Conservation (phyloP, 2,888 invertebrate genomes). For the Trissolcus japonicus region DNA sequence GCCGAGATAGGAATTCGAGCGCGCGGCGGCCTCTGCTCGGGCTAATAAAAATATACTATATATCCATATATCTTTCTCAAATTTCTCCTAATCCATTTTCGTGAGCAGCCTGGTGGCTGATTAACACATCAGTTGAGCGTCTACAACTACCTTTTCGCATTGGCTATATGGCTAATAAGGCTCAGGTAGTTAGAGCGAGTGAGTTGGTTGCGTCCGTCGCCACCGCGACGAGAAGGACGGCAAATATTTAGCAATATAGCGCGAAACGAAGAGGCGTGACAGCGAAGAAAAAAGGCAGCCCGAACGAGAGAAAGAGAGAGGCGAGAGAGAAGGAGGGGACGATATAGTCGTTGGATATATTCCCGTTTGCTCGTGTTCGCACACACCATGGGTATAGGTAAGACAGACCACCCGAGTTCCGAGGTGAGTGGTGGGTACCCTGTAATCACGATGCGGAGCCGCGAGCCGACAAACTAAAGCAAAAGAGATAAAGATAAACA, state of each 20-base stretch:
- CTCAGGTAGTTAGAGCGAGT: constrained; percentile 73
- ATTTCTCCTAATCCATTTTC: constrained; percentile 50
- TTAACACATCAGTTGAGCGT: constrained; percentile 61
- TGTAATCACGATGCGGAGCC: constrained; percentile 76
- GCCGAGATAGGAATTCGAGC: constrained; percentile 12
- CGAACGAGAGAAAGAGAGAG: constrained; percentile 20
- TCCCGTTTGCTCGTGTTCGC: constrained; percentile 56
- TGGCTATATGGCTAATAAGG: constrained; percentile 76
- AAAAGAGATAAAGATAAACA: constrained; percentile 77
- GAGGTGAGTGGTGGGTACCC: constrained; percentile 76
- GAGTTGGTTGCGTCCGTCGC: constrained; percentile 48
- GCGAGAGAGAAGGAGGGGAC: constrained; percentile 37
- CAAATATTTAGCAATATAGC: constrained; percentile 4
- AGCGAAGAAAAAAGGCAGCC: constrained; percentile 22
- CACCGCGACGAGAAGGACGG: constrained; percentile 39
- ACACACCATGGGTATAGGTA: constrained; percentile 59
- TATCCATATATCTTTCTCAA: constrained; percentile 51
- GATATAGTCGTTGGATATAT: constrained; percentile 52
- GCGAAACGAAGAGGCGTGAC: constrained; percentile 21
- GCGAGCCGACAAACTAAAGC: constrained; percentile 76
- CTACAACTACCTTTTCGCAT: constrained; percentile 70
- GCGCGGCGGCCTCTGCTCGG: constrained; percentile 8
- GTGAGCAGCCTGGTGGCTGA: constrained; percentile 55
- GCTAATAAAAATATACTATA: constrained; percentile 44
- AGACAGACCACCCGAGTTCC: constrained; percentile 75